phyloP scores from a whole-genome alignment of 2,113 vertebrate genomes.

The Oenanthe oenanthe region DNA sequence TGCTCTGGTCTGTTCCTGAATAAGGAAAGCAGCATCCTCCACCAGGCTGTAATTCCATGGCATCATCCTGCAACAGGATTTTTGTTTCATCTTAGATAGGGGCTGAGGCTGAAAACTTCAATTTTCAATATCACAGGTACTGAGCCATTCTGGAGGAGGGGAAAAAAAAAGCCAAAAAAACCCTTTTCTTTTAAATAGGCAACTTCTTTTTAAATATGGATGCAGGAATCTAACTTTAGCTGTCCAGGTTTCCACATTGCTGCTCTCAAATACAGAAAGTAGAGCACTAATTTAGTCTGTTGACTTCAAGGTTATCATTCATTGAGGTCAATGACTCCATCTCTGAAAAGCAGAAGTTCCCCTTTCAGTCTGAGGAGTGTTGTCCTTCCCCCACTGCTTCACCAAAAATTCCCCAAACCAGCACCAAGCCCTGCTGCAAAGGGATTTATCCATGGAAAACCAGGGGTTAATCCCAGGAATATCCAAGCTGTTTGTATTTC shows the following conservation, averaged over 20 bases:
- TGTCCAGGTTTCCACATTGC: conserved; percentile 53
- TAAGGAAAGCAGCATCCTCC: not conserved
- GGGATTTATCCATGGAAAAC: not conserved
- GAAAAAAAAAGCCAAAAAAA: not conserved
- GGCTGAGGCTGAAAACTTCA: not conserved
- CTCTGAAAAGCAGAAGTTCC: conserved; percentile 51
- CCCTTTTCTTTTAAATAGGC: conserved; percentile 41
- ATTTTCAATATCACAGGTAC: not conserved
- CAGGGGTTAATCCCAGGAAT: not conserved
- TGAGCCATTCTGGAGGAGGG: not conserved
- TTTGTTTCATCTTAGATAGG: not conserved
- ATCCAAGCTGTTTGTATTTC: not conserved
- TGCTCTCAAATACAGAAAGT: conserved; percentile 58
- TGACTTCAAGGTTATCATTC: conserved; percentile 70
- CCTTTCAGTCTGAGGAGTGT: not conserved
- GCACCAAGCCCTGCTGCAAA: not conserved
- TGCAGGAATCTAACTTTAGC: conserved; percentile 66
- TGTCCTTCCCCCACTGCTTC: not conserved
- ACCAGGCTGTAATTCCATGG: not conserved
- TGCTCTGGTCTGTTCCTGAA: not conserved
- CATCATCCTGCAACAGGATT: not conserved
- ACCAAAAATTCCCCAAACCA: not conserved
- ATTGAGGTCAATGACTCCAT: conserved; percentile 67
- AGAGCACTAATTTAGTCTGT: conserved; percentile 63
- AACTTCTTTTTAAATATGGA: conserved; percentile 69